Percentiles rank a stretch among this genome's conserved stretches.
Conservation (phyloP, 2,113 vertebrate species). For the Callaeas wilsoni region DNA sequence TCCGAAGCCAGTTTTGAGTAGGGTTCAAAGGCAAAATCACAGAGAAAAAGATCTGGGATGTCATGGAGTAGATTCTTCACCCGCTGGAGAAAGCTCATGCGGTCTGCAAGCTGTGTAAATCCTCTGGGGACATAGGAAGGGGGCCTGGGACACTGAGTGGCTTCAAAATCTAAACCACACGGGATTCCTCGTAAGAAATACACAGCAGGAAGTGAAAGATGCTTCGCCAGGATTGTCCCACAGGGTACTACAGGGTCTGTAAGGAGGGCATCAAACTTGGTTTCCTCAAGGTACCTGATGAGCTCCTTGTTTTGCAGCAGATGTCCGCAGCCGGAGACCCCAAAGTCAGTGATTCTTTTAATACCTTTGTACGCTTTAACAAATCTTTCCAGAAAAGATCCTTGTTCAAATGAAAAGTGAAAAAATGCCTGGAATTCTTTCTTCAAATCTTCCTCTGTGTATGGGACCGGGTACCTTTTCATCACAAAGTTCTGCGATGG, state of each 20-base stretch:
- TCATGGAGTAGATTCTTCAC: conserved; percentile 69
- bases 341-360: neutral
- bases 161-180: neutral
- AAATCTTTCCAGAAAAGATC: neutral
- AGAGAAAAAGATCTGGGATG: conserved; percentile 44
- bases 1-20: conserved; percentile 68
- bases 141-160: neutral
- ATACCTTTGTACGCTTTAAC: neutral
- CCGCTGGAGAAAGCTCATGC: conserved; percentile 79
- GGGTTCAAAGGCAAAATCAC: conserved; percentile 54
- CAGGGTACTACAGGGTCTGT: conserved; percentile 67
- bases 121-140: conserved; percentile 67
- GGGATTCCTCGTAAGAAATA: neutral
- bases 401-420: neutral
- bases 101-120: conserved; percentile 40
- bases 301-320: neutral
- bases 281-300: neutral
- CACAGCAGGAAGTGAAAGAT: neutral
- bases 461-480: conserved; percentile 67
- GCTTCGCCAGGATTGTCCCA: accelerated
- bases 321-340: neutral
- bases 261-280: neutral
- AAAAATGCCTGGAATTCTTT: neutral
- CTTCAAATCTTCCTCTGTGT: conserved; percentile 27
- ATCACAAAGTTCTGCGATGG: conserved; percentile 59